These are phyloP conservation scores for Ornithorhynchus anatinus DNA, from an alignment of 2,113 vertebrate species.

Conservation along the genomic window DNA sequence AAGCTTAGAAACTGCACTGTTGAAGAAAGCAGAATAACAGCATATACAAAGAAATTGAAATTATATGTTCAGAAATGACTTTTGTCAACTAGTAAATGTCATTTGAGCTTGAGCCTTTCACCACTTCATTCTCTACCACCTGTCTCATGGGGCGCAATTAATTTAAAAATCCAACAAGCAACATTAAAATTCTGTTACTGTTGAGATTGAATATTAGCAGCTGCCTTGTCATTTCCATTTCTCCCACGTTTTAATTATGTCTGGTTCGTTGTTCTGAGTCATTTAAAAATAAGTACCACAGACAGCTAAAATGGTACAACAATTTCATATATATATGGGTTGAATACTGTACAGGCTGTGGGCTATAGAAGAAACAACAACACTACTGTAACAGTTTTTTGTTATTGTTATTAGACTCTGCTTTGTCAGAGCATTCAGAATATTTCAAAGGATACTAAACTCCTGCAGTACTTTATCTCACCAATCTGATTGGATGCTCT, in stretches of 20 bases:
- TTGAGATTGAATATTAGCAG: conserved; percentile 14
- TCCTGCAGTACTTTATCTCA: neutral
- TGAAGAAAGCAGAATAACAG: neutral
- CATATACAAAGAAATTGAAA: neutral
- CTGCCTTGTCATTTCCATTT: conserved; percentile 7
- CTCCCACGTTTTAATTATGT: neutral
- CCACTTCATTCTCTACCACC: conserved; percentile 7
- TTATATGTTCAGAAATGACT: conserved; percentile 14
- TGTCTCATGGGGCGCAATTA: conserved; percentile 39
- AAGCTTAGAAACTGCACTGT: too few species aligned
- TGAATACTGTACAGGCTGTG: neutral
- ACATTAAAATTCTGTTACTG: conserved; percentile 44
- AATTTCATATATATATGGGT: neutral
- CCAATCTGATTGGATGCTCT: conserved; percentile 13
- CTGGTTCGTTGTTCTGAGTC: conserved; percentile 19
- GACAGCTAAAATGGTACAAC: neutral
- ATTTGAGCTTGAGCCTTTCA: conserved; percentile 34
- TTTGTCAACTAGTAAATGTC: conserved; percentile 28
- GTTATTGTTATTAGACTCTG: neutral
- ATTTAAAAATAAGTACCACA: conserved; percentile 9
- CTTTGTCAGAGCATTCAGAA: neutral
- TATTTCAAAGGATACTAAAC: neutral
- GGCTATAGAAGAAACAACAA: neutral
- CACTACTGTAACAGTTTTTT: neutral
- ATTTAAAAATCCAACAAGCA: conserved; percentile 1